Evolutionary conservation across 2,113 vertebrate genomes (phyloP).

Genomic region (Stercorarius parasiticus): DNA sequence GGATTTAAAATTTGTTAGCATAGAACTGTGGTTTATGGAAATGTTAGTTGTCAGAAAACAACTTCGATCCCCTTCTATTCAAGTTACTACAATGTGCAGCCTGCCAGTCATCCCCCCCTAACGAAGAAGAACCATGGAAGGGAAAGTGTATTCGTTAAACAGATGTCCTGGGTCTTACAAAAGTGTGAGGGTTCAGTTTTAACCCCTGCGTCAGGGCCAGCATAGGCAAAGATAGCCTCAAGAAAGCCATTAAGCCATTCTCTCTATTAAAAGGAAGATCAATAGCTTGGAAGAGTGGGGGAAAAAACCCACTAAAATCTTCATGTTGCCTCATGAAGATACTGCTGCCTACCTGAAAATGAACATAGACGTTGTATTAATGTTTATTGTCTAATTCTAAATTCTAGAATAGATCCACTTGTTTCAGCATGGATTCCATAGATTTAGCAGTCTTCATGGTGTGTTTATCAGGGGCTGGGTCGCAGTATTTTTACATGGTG

Average conservation of each 20-base stretch:
- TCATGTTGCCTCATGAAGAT: not conserved
- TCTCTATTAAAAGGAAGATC: not conserved
- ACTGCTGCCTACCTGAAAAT: not conserved
- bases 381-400: not conserved
- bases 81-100: not conserved
- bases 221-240: not conserved
- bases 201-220: not conserved
- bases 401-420: not conserved
- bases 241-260: not conserved
- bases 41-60: not conserved
- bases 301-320: not conserved
- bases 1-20: not conserved
- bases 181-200: not conserved
- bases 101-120: not conserved
- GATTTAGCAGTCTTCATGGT: not conserved
- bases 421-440: not conserved
- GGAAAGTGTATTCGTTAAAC: not conserved
- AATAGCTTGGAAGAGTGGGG: not conserved
- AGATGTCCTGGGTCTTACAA: not conserved
- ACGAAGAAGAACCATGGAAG: not conserved
- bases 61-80: not conserved
- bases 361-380: not conserved
- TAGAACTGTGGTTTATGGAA: not conserved
- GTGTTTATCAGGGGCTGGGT: not conserved
- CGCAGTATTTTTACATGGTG: not conserved